Conservation (phyloP, 2,888 invertebrate genomes). For the Nesidiocoris tenuis region DNA sequence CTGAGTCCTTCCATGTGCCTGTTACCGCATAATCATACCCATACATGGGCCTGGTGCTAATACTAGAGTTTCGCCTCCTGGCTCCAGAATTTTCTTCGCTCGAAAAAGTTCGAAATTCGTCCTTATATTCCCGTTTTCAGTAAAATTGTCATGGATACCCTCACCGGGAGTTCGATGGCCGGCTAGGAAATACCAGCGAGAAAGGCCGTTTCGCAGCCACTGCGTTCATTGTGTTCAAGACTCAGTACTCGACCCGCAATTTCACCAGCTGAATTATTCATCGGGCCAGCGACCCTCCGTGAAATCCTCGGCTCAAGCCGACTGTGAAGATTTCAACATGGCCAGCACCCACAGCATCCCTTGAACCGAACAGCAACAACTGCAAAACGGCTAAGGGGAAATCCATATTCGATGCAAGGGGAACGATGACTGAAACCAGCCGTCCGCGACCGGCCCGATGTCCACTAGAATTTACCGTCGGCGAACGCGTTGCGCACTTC, state of each 20-base stretch:
- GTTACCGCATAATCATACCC: too few relatives aligned
- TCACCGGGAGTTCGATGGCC: not conserved
- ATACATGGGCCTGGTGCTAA: too few relatives aligned
- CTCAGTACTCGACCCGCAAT: slow-evolving; percentile 30
- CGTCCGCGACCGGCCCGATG: not conserved
- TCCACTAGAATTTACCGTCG: too few relatives aligned
- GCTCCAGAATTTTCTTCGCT: too few relatives aligned
- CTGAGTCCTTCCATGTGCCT: too few relatives aligned
- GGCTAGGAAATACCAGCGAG: not conserved
- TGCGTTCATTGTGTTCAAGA: not conserved
- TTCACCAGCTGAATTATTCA: slow-evolving; percentile 41
- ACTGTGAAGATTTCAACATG: slow-evolving; percentile 42
- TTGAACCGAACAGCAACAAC: too few relatives aligned
- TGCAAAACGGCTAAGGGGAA: not conserved
- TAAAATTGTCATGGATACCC: too few relatives aligned
- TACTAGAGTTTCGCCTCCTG: too few relatives aligned
- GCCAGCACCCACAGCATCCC: not conserved
- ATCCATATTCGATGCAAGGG: not conserved
- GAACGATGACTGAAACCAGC: not conserved
- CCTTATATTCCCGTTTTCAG: too few relatives aligned
- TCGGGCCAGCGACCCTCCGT: slow-evolving; percentile 18
- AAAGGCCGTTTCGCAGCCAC: slow-evolving; percentile 25
- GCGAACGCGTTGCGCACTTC: too few relatives aligned
- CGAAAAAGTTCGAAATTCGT: too few relatives aligned
- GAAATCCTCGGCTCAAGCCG: slow-evolving; percentile 39